phyloP scores from a whole-genome alignment of 1,140 invertebrate genomes.

The Diprion similis region DNA sequence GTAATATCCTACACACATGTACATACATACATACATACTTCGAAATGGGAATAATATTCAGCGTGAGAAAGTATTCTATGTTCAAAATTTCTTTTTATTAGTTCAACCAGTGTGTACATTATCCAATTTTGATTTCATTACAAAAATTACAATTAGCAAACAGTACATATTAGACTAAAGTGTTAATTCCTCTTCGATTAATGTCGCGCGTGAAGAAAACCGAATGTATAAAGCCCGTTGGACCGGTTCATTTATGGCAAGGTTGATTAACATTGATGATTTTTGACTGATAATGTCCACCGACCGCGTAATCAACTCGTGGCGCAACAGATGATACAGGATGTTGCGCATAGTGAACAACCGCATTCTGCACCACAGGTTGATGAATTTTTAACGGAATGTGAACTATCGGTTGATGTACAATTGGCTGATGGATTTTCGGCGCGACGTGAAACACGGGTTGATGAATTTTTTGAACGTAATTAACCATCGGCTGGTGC shows the following conservation, averaged over 20 bases:
- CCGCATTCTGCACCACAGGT: not conserved
- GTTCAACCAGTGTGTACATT: too few species aligned
- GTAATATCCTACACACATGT: too few species aligned
- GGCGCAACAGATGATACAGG: not conserved
- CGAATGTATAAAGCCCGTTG: too few species aligned
- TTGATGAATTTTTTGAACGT: not conserved
- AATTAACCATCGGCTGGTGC: constrained; percentile 13
- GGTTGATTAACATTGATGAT: constrained; percentile 9
- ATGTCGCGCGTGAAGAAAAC: too few species aligned
- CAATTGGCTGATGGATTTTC: not conserved
- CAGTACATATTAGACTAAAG: too few species aligned
- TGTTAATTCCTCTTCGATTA: too few species aligned
- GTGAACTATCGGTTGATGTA: not conserved
- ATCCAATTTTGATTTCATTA: too few species aligned
- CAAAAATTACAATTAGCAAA: too few species aligned
- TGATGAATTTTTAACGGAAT: constrained; percentile 16
- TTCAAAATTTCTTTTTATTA: too few species aligned
- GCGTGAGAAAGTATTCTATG: too few species aligned
- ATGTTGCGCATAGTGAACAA: not conserved
- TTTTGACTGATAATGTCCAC: not conserved
- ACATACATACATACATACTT: too few species aligned
- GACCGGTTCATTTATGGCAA: constrained; percentile 13
- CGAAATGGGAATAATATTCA: too few species aligned
- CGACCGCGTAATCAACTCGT: not conserved
- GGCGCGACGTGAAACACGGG: constrained; percentile 6